Percentiles rank a stretch among this genome's conserved stretches.
These are phyloP conservation scores for Cyphomyrmex costatus DNA, from an alignment of 1,140 invertebrate species.

Conservation along the genomic window DNA sequence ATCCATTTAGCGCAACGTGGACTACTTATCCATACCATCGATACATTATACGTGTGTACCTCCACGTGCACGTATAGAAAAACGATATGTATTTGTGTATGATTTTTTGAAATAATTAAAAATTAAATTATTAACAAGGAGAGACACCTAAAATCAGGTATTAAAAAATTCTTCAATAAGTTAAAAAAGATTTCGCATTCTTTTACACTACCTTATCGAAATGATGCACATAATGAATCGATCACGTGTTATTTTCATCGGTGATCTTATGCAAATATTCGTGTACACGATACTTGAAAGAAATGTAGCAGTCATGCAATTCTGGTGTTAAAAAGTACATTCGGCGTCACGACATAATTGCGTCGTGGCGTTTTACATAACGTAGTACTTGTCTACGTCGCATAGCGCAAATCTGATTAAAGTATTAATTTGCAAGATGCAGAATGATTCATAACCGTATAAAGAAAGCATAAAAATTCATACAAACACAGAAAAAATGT, in stretches of 20 bases:
- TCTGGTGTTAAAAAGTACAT: constrained; percentile 52
- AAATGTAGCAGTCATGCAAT: constrained; percentile 72
- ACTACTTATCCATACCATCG: background rate
- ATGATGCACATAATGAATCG: background rate
- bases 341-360: constrained; percentile 33
- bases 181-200: background rate
- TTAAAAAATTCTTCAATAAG: no score
- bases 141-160: background rate
- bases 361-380: constrained; percentile 26
- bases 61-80: background rate
- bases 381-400: constrained; percentile 4
- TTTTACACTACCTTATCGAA: background rate
- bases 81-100: background rate
- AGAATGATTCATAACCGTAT: background rate
- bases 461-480: background rate
- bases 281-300: constrained; percentile 58
- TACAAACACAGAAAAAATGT: no score
- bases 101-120: constrained; percentile 13
- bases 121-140: no score
- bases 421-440: background rate
- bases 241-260: constrained; percentile 68
- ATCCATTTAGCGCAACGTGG: background rate
- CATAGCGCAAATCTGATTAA: constrained; percentile 28
- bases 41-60: background rate
- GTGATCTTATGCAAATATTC: constrained; percentile 72